Evolutionary conservation across 2,888 invertebrate species (phyloP).

Genomic region (Syrista parreyssii): DNA sequence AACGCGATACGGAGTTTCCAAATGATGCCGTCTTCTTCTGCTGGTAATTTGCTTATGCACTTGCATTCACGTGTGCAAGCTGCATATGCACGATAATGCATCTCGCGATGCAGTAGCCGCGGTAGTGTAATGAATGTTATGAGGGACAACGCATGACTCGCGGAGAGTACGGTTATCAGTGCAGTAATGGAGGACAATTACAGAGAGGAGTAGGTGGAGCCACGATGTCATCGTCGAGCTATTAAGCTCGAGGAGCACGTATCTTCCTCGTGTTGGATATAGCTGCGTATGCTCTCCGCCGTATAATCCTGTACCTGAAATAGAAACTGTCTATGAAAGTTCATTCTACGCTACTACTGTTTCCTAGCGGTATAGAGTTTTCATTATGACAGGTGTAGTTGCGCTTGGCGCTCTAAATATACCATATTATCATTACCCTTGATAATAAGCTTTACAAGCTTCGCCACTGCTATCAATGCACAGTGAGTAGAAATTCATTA

Average conservation of each 20-base stretch:
- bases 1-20: slow-evolving; percentile 41
- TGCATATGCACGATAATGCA: not conserved
- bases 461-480: not conserved
- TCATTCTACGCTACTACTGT: not conserved
- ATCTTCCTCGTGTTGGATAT: slow-evolving; percentile 14
- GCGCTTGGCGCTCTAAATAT: not conserved
- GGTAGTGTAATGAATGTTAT: slow-evolving; percentile 45
- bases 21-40: slow-evolving; percentile 25
- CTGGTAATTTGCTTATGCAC: not conserved
- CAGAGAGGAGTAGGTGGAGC: slow-evolving; percentile 43
- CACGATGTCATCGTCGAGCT: slow-evolving; percentile 41
- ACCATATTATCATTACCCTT: not conserved
- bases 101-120: not conserved
- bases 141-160: slow-evolving; percentile 22
- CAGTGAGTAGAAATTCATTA: not conserved
- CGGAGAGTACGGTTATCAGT: slow-evolving; percentile 20
- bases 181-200: slow-evolving; percentile 51
- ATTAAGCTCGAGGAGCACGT: slow-evolving; percentile 42
- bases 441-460: not conserved
- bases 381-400: not conserved
- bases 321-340: not conserved
- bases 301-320: not conserved
- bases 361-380: not conserved
- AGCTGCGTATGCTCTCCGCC: not conserved
- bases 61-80: not conserved